Evolutionary conservation across 2,888 invertebrate genomes (phyloP).

Genomic region (Erebia epiphron): DNA sequence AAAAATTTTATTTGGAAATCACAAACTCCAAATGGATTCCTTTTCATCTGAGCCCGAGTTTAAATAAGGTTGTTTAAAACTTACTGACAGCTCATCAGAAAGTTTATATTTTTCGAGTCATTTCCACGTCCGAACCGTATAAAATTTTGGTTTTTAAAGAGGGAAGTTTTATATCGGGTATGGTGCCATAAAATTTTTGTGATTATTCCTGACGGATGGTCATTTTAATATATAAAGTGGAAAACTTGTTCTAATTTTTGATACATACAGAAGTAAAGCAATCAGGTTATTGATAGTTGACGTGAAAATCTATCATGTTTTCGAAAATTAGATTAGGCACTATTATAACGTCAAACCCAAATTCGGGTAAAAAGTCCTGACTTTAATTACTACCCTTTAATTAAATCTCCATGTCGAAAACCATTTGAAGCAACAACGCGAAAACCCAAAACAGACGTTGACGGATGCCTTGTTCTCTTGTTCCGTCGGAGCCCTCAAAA

Average conservation of each 20-base stretch:
- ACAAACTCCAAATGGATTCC: slow-evolving; percentile 54
- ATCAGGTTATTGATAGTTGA: no score
- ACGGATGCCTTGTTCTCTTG: slow-evolving; percentile 44
- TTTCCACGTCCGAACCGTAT: slow-evolving; percentile 23
- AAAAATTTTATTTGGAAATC: slow-evolving; percentile 57
- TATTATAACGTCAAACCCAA: no score
- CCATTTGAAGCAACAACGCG: slow-evolving; percentile 32
- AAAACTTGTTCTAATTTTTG: no score
- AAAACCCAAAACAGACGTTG: slow-evolving; percentile 48
- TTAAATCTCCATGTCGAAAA: not conserved
- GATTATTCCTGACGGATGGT: not conserved
- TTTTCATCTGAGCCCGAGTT: slow-evolving; percentile 45
- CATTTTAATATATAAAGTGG: no score
- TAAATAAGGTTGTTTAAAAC: slow-evolving; percentile 33
- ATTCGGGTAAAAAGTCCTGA: no score
- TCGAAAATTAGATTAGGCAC: no score
- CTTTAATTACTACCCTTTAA: not conserved
- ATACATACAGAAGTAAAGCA: no score
- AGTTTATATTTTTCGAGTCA: slow-evolving; percentile 40
- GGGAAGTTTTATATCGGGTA: not conserved
- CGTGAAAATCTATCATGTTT: no score
- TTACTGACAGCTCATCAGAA: slow-evolving; percentile 17
- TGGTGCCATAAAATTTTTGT: not conserved
- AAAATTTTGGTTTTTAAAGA: not conserved
- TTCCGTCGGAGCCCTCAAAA: slow-evolving; percentile 23